A percentile compares a stretch with the other conserved stretches of the same genome.
Evolutionary conservation across 2,797 vertebrate species (phyloP).

Genomic region (Vipera ursinii): DNA sequence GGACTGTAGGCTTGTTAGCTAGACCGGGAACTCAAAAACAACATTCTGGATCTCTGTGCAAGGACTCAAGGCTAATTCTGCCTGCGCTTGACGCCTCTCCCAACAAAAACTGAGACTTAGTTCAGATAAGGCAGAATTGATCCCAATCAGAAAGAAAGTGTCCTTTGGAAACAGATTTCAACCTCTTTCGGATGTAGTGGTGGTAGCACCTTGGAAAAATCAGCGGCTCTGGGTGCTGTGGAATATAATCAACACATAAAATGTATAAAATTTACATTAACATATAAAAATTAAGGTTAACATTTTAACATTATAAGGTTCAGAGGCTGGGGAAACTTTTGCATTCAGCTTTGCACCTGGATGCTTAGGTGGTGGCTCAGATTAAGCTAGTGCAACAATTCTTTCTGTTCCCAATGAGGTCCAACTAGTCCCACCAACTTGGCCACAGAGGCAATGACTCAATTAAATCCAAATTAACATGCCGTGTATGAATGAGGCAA

Average conservation of each 20-base stretch:
- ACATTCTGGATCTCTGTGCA: neutral
- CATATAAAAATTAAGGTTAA: neutral
- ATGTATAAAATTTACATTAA: neutral
- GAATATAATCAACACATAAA: neutral
- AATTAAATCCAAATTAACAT: neutral
- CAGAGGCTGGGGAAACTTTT: neutral
- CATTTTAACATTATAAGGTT: neutral
- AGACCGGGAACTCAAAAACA: neutral
- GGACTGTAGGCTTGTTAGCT: neutral
- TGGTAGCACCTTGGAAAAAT: neutral
- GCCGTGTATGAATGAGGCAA: neutral
- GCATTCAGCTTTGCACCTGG: neutral
- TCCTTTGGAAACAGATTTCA: neutral
- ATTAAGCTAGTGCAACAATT: neutral
- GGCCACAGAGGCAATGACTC: neutral
- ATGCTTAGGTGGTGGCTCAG: neutral
- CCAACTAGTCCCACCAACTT: neutral
- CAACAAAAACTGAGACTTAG: neutral
- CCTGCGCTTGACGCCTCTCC: neutral
- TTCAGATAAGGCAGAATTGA: neutral
- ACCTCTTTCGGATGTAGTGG: neutral
- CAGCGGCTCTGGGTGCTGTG: too few relatives aligned
- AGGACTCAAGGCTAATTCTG: neutral
- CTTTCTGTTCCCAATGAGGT: neutral
- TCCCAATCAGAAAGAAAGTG: neutral